These are phyloP conservation scores for Lepus americanus DNA, from an alignment of 2,113 vertebrate genomes.

Conservation along the genomic window DNA sequence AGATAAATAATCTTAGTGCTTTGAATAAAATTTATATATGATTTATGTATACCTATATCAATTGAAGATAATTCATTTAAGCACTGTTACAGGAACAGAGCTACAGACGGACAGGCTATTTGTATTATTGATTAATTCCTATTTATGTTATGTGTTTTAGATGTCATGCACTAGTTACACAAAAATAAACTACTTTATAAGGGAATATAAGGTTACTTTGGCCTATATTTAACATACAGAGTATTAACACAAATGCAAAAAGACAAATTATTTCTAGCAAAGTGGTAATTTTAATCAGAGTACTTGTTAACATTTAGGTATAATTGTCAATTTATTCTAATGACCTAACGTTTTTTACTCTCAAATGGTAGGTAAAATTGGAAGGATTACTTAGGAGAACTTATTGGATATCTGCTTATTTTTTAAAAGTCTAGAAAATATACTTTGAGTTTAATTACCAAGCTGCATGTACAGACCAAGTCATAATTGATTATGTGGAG, in stretches of 20 bases:
- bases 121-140: constrained; percentile 23
- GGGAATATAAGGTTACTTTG: constrained; percentile 47
- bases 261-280: constrained; percentile 79
- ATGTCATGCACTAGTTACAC: constrained; percentile 19
- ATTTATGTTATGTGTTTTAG: constrained; percentile 51
- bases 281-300: constrained; percentile 84
- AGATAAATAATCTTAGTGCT: not conserved
- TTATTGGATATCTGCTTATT: constrained; percentile 54
- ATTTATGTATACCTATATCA: not conserved
- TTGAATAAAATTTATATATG: not conserved
- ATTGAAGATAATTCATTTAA: not conserved
- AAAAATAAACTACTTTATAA: constrained; percentile 20
- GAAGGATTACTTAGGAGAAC: constrained; percentile 67
- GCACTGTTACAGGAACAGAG: not conserved
- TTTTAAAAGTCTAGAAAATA: constrained; percentile 44
- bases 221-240: constrained; percentile 60
- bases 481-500: not conserved
- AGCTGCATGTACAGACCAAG: constrained; percentile 7
- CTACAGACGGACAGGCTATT: not conserved
- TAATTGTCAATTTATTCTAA: constrained; percentile 79
- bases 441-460: constrained; percentile 54
- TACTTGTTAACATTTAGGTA: constrained; percentile 82
- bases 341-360: constrained; percentile 81
- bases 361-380: constrained; percentile 78
- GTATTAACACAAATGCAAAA: constrained; percentile 76